These are phyloP conservation scores for Melanotaenia maccullochi DNA, from an alignment of 2,797 vertebrate species.

Conservation along the genomic window DNA sequence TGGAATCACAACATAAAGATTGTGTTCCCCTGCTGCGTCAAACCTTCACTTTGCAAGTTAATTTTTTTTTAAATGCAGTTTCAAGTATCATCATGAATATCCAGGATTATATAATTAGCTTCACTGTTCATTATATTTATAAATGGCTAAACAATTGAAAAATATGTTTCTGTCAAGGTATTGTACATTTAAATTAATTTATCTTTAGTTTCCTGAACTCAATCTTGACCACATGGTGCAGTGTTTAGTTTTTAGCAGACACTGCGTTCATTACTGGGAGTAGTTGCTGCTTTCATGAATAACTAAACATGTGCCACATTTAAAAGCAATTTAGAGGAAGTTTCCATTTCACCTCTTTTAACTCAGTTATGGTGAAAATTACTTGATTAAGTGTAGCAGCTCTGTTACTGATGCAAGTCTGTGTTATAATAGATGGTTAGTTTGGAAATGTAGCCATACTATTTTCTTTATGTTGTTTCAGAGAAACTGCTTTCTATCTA, in stretches of 20 bases:
- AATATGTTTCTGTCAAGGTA: neutral
- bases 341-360: neutral
- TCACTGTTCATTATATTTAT: neutral
- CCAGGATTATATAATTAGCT: neutral
- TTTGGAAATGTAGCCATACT: neutral
- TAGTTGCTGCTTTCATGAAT: neutral
- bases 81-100: neutral
- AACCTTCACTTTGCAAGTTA: conserved; percentile 23
- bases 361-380: neutral
- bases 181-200: neutral
- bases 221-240: neutral
- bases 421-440: neutral
- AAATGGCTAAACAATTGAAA: conserved; percentile 1
- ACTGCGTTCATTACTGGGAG: neutral
- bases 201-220: conserved; percentile 7
- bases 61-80: neutral
- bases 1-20: conserved; percentile 58
- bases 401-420: neutral
- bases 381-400: neutral
- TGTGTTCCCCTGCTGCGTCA: conserved; percentile 18
- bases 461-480: neutral
- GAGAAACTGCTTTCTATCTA: conserved; percentile 17
- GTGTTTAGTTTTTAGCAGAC: neutral
- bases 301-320: neutral
- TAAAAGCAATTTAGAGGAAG: neutral